These are phyloP conservation scores for Hylaeus anthracinus DNA, from an alignment of 1,140 invertebrate species.

Conservation along the genomic window DNA sequence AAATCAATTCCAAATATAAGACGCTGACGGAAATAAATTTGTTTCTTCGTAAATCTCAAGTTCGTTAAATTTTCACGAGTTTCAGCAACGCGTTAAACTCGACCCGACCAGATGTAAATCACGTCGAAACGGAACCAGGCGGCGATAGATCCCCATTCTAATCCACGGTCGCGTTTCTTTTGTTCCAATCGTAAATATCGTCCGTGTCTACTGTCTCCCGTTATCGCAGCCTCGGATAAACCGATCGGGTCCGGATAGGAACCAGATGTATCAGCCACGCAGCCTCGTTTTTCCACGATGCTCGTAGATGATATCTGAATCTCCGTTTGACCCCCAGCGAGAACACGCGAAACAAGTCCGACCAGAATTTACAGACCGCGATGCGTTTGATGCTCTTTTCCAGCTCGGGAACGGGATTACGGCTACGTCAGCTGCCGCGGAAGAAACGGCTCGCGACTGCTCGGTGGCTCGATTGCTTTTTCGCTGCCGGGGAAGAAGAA, in stretches of 20 bases:
- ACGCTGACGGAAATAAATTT: too few species aligned
- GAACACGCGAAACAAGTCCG: background rate
- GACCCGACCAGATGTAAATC: too few species aligned
- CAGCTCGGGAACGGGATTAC: conserved; percentile 14
- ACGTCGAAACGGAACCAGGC: background rate
- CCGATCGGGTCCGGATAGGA: conserved; percentile 9
- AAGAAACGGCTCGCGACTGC: background rate
- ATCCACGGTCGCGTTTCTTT: background rate
- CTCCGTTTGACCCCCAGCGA: background rate
- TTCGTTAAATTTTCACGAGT: too few species aligned
- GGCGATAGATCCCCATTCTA: background rate
- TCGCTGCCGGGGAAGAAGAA: too few species aligned
- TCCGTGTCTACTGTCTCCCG: background rate
- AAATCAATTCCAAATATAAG: too few species aligned
- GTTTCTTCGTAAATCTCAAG: too few species aligned
- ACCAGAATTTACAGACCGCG: background rate
- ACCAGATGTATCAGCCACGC: background rate
- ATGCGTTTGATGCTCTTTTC: background rate
- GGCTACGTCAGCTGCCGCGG: background rate
- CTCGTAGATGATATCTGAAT: background rate
- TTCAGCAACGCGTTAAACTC: too few species aligned
- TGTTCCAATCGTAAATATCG: background rate
- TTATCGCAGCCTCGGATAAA: conserved; percentile 3
- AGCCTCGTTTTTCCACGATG: background rate
- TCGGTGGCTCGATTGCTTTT: background rate